These are phyloP conservation scores for Tinamus major DNA, from an alignment of 2,797 vertebrate genomes.

Conservation along the genomic window DNA sequence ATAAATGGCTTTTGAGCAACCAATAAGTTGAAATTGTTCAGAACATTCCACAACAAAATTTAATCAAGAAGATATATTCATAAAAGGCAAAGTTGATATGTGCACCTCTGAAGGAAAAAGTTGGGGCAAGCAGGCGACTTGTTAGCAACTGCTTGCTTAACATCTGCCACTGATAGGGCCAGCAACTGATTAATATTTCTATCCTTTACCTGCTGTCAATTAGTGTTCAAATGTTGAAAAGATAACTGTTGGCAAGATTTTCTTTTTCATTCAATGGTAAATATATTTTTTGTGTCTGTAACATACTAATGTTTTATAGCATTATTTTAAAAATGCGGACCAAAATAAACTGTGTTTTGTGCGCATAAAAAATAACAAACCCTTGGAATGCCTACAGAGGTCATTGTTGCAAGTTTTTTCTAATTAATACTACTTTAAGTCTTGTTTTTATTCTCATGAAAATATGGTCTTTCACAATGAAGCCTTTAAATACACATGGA, in stretches of 20 bases:
- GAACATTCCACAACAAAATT: not conserved
- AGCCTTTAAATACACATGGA: not conserved
- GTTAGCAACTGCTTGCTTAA: not conserved
- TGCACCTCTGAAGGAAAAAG: not conserved
- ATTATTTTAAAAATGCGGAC: not conserved
- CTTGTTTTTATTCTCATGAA: constrained; percentile 21
- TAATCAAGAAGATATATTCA: not conserved
- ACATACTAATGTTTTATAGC: not conserved
- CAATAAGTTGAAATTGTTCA: not conserved
- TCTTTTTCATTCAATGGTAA: not conserved
- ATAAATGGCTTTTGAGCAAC: not conserved
- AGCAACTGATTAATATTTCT: not conserved
- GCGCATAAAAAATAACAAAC: not conserved
- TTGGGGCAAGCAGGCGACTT: not conserved
- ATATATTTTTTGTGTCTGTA: not conserved
- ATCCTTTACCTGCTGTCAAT: not conserved
- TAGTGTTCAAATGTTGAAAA: not conserved
- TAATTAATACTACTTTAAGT: not conserved
- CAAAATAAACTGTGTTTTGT: not conserved
- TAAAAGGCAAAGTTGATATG: not conserved
- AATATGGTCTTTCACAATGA: not conserved
- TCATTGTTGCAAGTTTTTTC: not conserved
- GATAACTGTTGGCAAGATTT: not conserved
- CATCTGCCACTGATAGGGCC: not conserved
- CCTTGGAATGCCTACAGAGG: not conserved